Conservation (phyloP, 2,797 vertebrate genomes). For the Falco naumanni region DNA sequence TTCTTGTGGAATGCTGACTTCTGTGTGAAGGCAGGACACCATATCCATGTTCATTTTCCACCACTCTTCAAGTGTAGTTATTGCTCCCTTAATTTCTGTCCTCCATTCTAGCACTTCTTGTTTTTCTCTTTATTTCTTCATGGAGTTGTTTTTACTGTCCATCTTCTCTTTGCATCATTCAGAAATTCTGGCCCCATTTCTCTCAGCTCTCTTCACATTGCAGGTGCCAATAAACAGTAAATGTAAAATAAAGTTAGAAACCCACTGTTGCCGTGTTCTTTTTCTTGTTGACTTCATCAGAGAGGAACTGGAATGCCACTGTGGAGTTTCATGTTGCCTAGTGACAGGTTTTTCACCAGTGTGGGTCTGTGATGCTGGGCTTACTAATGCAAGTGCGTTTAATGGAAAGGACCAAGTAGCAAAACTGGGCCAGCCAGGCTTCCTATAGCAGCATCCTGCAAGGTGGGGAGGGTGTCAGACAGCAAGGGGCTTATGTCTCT, state of each 20-base stretch:
- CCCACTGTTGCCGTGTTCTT: neutral
- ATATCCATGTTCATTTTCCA: neutral
- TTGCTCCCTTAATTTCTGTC: neutral
- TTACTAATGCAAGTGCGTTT: neutral
- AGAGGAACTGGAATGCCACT: neutral
- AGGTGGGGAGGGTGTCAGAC: neutral
- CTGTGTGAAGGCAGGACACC: neutral
- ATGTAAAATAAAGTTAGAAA: neutral
- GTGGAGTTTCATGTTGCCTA: neutral
- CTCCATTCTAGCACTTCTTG: neutral
- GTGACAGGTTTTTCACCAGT: neutral
- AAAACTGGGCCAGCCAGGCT: neutral
- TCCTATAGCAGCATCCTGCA: neutral
- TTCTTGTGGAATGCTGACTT: neutral
- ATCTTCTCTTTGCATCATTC: neutral
- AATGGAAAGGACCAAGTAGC: neutral
- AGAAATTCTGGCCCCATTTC: neutral
- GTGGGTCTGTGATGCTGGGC: neutral
- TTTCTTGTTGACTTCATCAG: neutral
- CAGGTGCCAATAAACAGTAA: neutral
- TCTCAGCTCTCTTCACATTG: neutral
- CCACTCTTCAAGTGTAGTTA: neutral
- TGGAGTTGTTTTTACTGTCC: neutral
- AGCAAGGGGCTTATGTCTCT: neutral
- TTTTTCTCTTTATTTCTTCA: neutral